Evolutionary conservation across 2,797 vertebrate genomes (phyloP), one percentile per base, ranked within the genome.

Genomic region (Acropternis orthonyx): DNA sequence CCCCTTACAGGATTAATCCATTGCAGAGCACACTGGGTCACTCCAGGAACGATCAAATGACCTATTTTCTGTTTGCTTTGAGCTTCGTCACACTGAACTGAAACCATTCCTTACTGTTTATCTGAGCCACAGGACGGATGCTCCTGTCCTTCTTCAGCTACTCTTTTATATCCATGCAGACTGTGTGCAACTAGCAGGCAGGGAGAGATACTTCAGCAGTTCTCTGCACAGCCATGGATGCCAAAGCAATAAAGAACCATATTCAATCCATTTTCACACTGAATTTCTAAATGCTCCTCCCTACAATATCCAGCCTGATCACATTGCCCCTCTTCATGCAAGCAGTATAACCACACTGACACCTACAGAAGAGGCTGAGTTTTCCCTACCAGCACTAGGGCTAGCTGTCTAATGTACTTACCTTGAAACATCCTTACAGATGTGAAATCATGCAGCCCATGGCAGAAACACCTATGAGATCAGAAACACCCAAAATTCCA

Each of bases 101-200:
- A 89, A 14, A 10, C 37, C 5, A 0, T 27, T 71, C 68, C 56
- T 71, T 12, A 9, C 54, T 19, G 63, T 62, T 62, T n/a, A 16
- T 8, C 11, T 44, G 21, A 48, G 22, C 28, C 20, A 7, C 19
- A 12, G n/a, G 7, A 10, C 7, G 20, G 39, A 8, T 44, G 36
- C 28, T n/a, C 27, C 30, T 9, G 21, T 26, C 2, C 32, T 51
- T 55, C 71, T 6, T 14, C 20, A 1, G 5, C 32, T 7, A 1
- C 22, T 62, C 11, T 21, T 41, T 14, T 7, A 23, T 7, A 22
- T 36, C 43, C 0, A 0, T 7, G 9, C 76, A 61, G 71, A 5
- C 11, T 16, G 12, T 7, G 12, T 49, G 22, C 18, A 48, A 6
- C 2, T 4, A 13, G 58, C 41, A 26, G 61, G 30, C 2, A 3